Conservation (phyloP, 2,797 vertebrate genomes). For the Anniella stebbinsi region DNA sequence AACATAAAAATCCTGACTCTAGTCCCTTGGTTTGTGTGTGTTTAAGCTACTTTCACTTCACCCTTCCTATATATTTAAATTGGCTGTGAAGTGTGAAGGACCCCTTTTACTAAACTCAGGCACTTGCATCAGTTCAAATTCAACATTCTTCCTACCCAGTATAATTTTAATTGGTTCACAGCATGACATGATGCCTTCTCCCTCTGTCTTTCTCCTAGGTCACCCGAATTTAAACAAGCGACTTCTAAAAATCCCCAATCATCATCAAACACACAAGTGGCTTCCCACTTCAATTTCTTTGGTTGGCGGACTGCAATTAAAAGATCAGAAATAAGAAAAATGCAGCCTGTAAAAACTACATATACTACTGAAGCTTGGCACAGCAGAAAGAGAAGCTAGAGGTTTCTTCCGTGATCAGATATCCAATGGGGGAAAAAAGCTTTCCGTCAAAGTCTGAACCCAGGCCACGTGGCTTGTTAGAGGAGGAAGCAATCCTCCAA, state of each 20-base stretch:
- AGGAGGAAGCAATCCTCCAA: too few species aligned
- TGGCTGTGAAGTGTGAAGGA: background rate
- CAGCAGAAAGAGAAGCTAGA: background rate
- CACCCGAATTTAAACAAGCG: slow-evolving; percentile 10
- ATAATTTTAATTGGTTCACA: slow-evolving; percentile 38
- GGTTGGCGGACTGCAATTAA: background rate
- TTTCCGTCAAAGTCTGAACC: too few species aligned
- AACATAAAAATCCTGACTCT: background rate
- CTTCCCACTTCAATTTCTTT: slow-evolving; percentile 5
- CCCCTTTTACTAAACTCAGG: background rate
- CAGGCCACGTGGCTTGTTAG: too few species aligned
- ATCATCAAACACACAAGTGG: background rate
- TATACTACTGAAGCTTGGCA: background rate
- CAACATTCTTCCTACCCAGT: slow-evolving; percentile 19
- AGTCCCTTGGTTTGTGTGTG: background rate
- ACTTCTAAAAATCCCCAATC: background rate
- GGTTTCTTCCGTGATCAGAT: background rate
- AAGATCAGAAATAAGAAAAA: background rate
- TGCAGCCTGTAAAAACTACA: background rate
- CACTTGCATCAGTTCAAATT: background rate
- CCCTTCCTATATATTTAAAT: slow-evolving; percentile 6
- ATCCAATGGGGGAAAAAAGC: too few species aligned
- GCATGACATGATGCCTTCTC: background rate
- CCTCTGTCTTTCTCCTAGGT: background rate
- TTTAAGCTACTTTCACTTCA: background rate